Evolutionary conservation across 2,888 invertebrate genomes (phyloP), one percentile per base, ranked within the genome.

Genomic region (Subacronicta megacephala): DNA sequence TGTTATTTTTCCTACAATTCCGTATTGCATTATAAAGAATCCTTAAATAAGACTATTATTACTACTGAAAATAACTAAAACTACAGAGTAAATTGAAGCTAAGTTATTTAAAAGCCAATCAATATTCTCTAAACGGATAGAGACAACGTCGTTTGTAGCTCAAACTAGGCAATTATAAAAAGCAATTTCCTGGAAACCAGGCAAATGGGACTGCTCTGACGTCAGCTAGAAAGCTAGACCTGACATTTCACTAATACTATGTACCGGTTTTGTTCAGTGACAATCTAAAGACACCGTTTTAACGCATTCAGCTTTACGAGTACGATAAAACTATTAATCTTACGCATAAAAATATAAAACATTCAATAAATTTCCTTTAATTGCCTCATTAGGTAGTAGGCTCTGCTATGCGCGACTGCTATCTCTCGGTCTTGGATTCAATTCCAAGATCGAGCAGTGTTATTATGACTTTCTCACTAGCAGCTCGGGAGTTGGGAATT

Each of bases 201-300:
- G 40, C 42, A 57, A 73, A 61, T 50, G 51, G 47, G 13, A 49
- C 43, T 51, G 9, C 23, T n/a, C 20, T 33, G 20, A 40, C 35
- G 42, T 46, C 41, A 33, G 37, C 12, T 73, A 69, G 77, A 74
- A 76, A 76, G 77, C 55, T 45, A 46, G 31, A 36, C 12, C 41
- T 49, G 29, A 29, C 38, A 45, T 43, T n/a, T n/a, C n/a, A n/a
- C n/a, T n/a, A n/a, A n/a, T 55, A 54, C 57, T 52, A 52, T 33
- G 31, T 46, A 61, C 70, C 52, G 56, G 65, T 62, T 62, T 42
- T 53, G 26, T 51, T 44, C 26, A 36, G 58, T 31, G 54, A 33
- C 23, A 33, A 42, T 31, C 37, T 49, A 43, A 37, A 68, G 16
- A 13, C 49, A 31, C 16, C 55, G n/a, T 43, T 40, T 51, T 15